Base-by-base conservation (phyloP, 2,888 invertebrate species). In the Phoenoteleia sp. region DNA sequence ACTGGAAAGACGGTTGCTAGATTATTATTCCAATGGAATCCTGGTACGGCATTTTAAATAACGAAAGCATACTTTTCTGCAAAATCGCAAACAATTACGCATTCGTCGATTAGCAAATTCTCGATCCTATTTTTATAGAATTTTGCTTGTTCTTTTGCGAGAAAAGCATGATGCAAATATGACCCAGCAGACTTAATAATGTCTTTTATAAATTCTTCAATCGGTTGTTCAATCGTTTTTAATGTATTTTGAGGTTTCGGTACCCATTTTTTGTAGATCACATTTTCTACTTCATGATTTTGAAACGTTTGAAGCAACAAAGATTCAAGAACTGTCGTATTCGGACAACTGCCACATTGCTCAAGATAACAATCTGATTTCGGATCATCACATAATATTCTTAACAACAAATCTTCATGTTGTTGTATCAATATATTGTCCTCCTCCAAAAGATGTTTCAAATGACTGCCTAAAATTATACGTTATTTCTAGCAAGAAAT, bases 21-120 rank as follows among this genome's bases (percentile, higher is more conserved):
- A 11, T 85, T 66, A 17, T 85, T 85, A 36, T 79, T 87, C 84
- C 87, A 87, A 47, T 85, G 85, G 25, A 84, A 81, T 5, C 72
- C 33, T 7, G 49, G 77, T 33, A 45, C 69, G 3, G 75, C 52
- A 19, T 85, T 75, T 71, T 82, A 71, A 7, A 77, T 67, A 2
- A 72, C 72, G 17, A 86, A 84, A 9, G 74, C 79, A 21, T 72
- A 76, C 23, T 86, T 86, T 76, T 86, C 77, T 17, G 81, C 74
- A 60, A 83, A 83, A 56, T 87, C 84, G 25, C 71, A 67, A 9
- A 76, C 47, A 19, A 81, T 25, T 9, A 81, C 5, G 36, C 60
- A 67, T 72, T 75, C 75, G 21, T 62, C 17, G 27, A n/a, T n/a
- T n/a, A n/a, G n/a, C n/a, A n/a, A n/a, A n/a, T n/a, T n/a, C n/a